Evolutionary conservation across 2,797 vertebrate species (phyloP), one percentile per base, ranked within the genome.

Genomic region (Pygocentrus nattereri): DNA sequence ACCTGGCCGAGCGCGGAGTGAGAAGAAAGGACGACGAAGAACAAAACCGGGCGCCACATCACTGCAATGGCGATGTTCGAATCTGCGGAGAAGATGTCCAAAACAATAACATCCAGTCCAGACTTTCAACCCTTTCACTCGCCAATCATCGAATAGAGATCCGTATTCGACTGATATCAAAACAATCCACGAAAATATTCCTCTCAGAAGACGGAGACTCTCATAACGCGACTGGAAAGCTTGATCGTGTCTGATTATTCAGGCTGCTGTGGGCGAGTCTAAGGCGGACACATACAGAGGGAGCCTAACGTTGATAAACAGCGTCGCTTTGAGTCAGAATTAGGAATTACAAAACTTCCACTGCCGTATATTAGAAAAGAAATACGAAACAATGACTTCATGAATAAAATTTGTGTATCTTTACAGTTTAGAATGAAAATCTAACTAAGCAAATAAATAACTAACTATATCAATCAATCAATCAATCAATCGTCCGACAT

Each of bases 321-420:
- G 93, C 92, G 93, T 81, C 93, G 83, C 91, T 82, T 1, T 58
- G 90, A 92, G 93, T 89, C 85, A 78, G 89, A 15, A 84, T 1
- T 0, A 38, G 0, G 87, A 74, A 90, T 30, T 91, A 85, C 85
- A 90, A 91, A 1, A 71, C 56, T 83, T 44, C 8, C 41, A 1
- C 44, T 44, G 41, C 41, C 41, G 44, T 44, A 44, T 44, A 10
- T 1, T 1, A 4, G 8, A 4, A 44, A n/a, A 1, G n/a, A 44
- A 44, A 41, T 5, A 44, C 8, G 1, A 44, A 44, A 10, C 44
- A 44, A 10, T 5, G 4, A 3, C 8, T 4, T 44, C 44, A 2
- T 34, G 6, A 34, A 34, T 34, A 34, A 6, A 34, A 3, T 34
- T n/a, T 34, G 34, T 3, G 34, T 34, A 34, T 34, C 34, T 34